Conservation (phyloP, 2,113 vertebrate species). For the Pao palembangensis region DNA sequence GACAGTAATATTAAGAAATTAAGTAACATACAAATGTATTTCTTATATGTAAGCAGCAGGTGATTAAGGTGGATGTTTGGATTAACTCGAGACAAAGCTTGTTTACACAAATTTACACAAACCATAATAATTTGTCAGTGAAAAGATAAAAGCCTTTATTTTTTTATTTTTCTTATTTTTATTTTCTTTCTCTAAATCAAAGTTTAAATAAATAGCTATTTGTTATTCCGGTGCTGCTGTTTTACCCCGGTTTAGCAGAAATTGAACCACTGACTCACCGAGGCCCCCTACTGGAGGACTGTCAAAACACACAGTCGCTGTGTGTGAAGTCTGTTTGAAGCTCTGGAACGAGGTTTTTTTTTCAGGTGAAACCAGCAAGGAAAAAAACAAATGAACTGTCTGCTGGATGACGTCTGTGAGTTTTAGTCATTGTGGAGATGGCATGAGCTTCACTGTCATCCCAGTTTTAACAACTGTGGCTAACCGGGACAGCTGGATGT, state of each 20-base stretch:
- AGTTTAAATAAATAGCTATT: neutral
- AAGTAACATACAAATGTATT: too few relatives aligned
- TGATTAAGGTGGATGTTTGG: neutral
- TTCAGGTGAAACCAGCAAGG: neutral
- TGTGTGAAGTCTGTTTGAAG: constrained; percentile 3
- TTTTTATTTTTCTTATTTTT: too few relatives aligned
- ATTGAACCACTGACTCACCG: constrained; percentile 54
- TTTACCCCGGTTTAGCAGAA: neutral
- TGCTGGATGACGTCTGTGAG: too few relatives aligned
- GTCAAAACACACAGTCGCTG: constrained; percentile 39
- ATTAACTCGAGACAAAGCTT: too few relatives aligned
- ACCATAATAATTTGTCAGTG: too few relatives aligned
- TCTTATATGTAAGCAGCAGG: neutral
- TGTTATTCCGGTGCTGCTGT: neutral
- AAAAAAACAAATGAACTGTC: too few relatives aligned
- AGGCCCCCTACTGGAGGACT: constrained; percentile 64
- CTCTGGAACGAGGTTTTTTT: neutral
- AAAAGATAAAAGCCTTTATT: too few relatives aligned
- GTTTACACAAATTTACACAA: too few relatives aligned
- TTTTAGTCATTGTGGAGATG: constrained; percentile 21
- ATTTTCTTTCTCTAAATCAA: too few relatives aligned
- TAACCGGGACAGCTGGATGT: neutral
- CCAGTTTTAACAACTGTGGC: neutral
- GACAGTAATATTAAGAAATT: too few relatives aligned
- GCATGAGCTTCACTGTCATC: too few relatives aligned